Conservation (phyloP, 2,797 vertebrate species). For the Aulostomus chinensis region DNA sequence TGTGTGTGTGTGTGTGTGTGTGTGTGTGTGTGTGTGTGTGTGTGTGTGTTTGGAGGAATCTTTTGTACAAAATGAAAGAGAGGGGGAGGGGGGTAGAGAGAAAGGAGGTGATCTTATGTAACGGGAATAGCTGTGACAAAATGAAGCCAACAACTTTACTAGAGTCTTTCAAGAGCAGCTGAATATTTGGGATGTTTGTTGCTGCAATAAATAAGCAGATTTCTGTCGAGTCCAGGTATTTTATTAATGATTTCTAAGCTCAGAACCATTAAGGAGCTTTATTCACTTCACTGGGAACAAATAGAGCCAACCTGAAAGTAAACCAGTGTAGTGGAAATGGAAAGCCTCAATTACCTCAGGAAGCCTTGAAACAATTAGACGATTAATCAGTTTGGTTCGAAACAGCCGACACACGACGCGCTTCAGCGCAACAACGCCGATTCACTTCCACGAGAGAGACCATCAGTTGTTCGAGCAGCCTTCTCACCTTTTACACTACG, state of each 20-base stretch:
- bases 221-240: conserved; percentile 20
- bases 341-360: too few relatives aligned
- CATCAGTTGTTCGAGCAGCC: too few relatives aligned
- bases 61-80: conserved; percentile 62
- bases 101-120: conserved; percentile 56
- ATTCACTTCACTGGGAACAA: not conserved
- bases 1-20: conserved; percentile 3
- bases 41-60: conserved; percentile 54
- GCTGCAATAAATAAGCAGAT: conserved; percentile 39
- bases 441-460: too few relatives aligned
- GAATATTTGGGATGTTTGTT: conserved; percentile 49
- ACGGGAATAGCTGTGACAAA: conserved; percentile 58
- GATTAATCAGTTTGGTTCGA: too few relatives aligned
- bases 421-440: too few relatives aligned
- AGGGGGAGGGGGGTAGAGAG: not conserved
- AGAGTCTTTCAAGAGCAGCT: conserved; percentile 27
- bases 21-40: conserved; percentile 24
- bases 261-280: conserved; percentile 7
- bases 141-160: conserved; percentile 65
- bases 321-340: too few relatives aligned
- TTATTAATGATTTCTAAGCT: conserved; percentile 6
- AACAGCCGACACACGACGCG: too few relatives aligned
- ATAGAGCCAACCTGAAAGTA: not conserved
- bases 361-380: too few relatives aligned
- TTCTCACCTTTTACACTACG: too few relatives aligned